A percentile compares a stretch with the other conserved stretches of the same genome.
Evolutionary conservation across 2,888 invertebrate genomes (phyloP).

Genomic region (Heliconius ismenius): DNA sequence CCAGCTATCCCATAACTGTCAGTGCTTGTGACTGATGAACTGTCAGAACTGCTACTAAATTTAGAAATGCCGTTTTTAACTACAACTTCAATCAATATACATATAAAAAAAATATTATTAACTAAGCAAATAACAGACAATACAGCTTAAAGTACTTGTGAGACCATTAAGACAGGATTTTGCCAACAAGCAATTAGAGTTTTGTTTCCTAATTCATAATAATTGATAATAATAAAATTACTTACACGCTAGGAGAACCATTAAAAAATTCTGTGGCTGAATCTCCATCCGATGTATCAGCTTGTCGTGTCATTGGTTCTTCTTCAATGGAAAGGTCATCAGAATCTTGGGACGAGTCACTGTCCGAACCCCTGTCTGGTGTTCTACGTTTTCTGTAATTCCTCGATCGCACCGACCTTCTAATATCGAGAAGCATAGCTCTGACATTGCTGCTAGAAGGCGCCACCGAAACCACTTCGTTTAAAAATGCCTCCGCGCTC

Average conservation of each 20-base stretch:
- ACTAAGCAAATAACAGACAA: not conserved
- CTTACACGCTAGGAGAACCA: conserved; percentile 60
- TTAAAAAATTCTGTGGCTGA: conserved; percentile 57
- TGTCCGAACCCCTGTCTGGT: conserved; percentile 67
- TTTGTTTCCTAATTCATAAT: not conserved
- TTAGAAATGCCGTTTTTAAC: not conserved
- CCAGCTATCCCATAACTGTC: conserved; percentile 49
- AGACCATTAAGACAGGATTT: not conserved
- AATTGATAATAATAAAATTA: conserved; percentile 33
- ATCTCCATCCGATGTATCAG: conserved; percentile 59
- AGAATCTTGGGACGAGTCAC: conserved; percentile 69
- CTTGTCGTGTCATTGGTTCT: conserved; percentile 47
- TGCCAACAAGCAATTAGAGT: too few relatives aligned
- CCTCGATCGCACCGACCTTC: conserved; percentile 60
- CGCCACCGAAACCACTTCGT: conserved; percentile 64
- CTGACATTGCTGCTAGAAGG: conserved; percentile 69
- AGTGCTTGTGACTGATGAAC: conserved; percentile 36
- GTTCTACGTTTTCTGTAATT: conserved; percentile 73
- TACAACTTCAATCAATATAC: not conserved
- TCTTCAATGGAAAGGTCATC: conserved; percentile 69
- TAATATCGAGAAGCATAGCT: conserved; percentile 65
- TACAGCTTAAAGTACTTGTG: not conserved
- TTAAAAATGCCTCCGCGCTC: conserved; percentile 59
- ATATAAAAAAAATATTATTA: not conserved
- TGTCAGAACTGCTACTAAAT: conserved; percentile 47